phyloP scores from a whole-genome alignment of 1,140 invertebrate species.

The Galendromus occidentalis region DNA sequence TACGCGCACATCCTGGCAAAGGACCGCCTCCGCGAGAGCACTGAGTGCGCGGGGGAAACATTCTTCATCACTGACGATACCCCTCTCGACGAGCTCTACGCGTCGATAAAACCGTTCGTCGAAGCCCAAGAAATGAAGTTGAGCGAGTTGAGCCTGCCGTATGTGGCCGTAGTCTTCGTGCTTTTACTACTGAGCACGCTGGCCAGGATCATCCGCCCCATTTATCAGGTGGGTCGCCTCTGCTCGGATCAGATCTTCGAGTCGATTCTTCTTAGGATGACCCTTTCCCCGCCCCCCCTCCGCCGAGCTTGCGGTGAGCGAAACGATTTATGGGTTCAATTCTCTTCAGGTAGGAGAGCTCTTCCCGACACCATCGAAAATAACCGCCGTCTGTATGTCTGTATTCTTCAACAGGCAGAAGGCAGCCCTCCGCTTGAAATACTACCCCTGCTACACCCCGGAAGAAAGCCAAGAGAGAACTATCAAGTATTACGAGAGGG shows the following conservation, averaged over 20 bases:
- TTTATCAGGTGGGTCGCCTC: neutral
- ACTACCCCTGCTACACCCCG: slow-evolving; percentile 36
- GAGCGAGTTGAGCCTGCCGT: slow-evolving; percentile 28
- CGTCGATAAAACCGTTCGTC: slow-evolving; percentile 36
- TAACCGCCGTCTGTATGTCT: slow-evolving; percentile 37
- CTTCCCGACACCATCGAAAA: slow-evolving; percentile 11
- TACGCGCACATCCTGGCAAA: slow-evolving; percentile 44
- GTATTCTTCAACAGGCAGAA: slow-evolving; percentile 40
- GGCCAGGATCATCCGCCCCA: too few species aligned
- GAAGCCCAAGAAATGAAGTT: slow-evolving; percentile 26
- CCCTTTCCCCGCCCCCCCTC: too few species aligned
- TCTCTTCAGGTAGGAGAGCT: neutral
- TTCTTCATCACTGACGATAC: slow-evolving; percentile 44
- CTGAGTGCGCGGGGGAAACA: slow-evolving; percentile 25
- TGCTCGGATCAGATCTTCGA: too few species aligned
- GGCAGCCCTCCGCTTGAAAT: slow-evolving; percentile 37
- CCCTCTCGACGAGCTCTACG: slow-evolving; percentile 35
- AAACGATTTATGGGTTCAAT: too few species aligned
- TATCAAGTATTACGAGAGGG: slow-evolving; percentile 27
- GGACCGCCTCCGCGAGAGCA: slow-evolving; percentile 30
- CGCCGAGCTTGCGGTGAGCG: too few species aligned
- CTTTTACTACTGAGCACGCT: slow-evolving; percentile 15
- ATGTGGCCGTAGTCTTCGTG: slow-evolving; percentile 32
- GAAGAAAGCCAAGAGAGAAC: slow-evolving; percentile 28
- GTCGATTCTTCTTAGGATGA: too few species aligned